These are phyloP conservation scores for Drosophila tsacasi DNA, from an alignment of 1,140 invertebrate genomes.

Conservation along the genomic window DNA sequence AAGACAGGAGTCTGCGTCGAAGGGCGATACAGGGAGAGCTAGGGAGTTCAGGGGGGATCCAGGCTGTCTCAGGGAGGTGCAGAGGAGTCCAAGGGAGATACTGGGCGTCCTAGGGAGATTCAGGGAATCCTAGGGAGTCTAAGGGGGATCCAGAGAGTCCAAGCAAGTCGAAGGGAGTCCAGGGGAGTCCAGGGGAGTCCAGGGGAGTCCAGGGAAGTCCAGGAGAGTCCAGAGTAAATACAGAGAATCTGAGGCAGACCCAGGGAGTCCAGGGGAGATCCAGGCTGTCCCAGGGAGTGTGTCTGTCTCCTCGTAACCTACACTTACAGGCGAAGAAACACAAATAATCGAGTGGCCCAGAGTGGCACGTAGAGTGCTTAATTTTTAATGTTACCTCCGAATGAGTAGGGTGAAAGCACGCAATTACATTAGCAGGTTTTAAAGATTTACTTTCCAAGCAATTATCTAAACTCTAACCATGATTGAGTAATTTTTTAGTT, in stretches of 20 bases:
- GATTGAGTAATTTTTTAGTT: not conserved
- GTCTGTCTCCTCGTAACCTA: not conserved
- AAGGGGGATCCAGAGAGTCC: not conserved
- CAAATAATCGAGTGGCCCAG: not conserved
- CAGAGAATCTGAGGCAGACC: too few species aligned
- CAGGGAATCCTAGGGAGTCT: too few species aligned
- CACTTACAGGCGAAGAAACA: not conserved
- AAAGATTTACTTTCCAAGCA: not conserved
- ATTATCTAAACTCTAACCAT: not conserved
- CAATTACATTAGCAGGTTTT: not conserved
- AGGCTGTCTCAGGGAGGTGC: too few species aligned
- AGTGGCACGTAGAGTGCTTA: not conserved
- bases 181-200: not conserved
- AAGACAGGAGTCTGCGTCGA: slow-evolving; percentile 1
- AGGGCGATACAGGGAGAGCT: too few species aligned
- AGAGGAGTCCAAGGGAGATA: too few species aligned
- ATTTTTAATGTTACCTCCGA: not conserved
- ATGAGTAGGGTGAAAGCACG: not conserved
- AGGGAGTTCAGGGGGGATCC: not conserved
- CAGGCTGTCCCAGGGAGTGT: not conserved
- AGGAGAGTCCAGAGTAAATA: too few species aligned
- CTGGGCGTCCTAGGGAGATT: too few species aligned
- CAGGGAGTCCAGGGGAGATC: not conserved
- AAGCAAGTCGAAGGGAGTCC: not conserved
- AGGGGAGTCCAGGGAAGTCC: too few species aligned